Base-by-base conservation (phyloP, 2,113 vertebrate species). In the Carollia perspicillata region DNA sequence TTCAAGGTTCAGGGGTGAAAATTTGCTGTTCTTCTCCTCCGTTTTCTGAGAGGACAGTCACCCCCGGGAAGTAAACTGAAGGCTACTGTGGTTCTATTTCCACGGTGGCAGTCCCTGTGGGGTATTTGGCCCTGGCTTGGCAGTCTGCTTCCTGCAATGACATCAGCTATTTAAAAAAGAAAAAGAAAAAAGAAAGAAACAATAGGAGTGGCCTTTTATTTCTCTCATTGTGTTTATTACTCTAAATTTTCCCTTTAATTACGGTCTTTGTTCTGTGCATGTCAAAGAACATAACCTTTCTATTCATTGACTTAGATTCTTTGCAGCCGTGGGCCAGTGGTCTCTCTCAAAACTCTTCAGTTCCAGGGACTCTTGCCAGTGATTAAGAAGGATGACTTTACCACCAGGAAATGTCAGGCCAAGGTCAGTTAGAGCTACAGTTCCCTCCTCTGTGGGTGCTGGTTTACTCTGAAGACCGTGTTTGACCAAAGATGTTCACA, bases 271-370 rank as follows among this genome's bases (percentile, higher is more conserved):
- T 78, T 80, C 69, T 87, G 40, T 14, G 1, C 18, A 14, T 40
- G 40, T 80, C 37, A 92, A 66, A 72, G 74, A 66, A 69, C 60
- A 35, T 4, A 72, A 30, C 44, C 37, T 84, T 88, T 78, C 55
- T 89, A 13, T 49, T 65, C 55, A 23, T 40, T 58, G 26, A 2
- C 71, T 90, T 77, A 78, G 72, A 65, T 87, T 86, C 75, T 92
- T 85, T 89, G 12, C 95, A 78, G 58, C 30, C 33, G 6, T 2
- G 37, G 6, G 16, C 0, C 72, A 65, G 2, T 69, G 23, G 9
- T 72, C 89, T 92, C 80, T 75, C 66, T 89, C 35, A 65, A 69
- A 88, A 79, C 7, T 37, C 13, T n/a, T 37, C 77, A 12, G 35
- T 81, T 77, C 51, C 12, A 60, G 63, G 49, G 63, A 55, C 26